Percentiles rank a stretch among this genome's conserved stretches.
Conservation (phyloP, 2,888 invertebrate genomes). For the Aleiodes testaceus region DNA sequence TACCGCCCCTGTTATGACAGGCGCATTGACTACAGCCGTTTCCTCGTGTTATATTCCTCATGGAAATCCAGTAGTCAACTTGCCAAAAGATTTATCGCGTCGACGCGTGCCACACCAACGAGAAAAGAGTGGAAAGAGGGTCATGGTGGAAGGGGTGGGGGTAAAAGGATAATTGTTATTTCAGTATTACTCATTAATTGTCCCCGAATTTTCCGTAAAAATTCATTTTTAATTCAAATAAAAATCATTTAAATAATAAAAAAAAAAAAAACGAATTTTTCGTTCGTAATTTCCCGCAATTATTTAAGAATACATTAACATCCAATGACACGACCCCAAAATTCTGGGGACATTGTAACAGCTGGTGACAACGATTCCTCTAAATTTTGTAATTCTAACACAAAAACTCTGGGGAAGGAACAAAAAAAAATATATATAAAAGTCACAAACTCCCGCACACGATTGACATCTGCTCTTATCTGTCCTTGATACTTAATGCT, state of each 20-base stretch:
- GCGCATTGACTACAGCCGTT: conserved; percentile 59
- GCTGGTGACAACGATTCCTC: conserved; percentile 2
- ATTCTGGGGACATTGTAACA: not conserved
- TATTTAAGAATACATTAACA: conserved; percentile 51
- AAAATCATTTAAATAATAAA: not conserved
- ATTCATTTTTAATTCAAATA: not conserved
- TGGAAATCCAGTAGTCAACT: conserved; percentile 50
- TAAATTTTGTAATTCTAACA: not conserved
- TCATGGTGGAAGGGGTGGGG: conserved; percentile 15
- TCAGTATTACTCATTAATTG: not conserved
- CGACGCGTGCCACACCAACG: conserved; percentile 50
- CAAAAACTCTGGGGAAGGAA: not conserved
- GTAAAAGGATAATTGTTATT: conserved; percentile 49
- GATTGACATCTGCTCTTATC: conserved; percentile 29
- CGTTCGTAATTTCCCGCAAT: conserved; percentile 57
- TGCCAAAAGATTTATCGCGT: conserved; percentile 56
- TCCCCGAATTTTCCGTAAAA: too few relatives aligned
- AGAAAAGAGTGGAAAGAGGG: conserved; percentile 4
- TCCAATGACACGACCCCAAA: not conserved
- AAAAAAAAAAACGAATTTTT: conserved; percentile 59
- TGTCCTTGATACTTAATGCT: not conserved
- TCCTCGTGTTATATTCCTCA: conserved; percentile 47
- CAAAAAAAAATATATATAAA: not conserved
- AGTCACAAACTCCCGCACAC: conserved; percentile 26
- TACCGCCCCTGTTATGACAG: conserved; percentile 69